Evolutionary conservation across 2,113 vertebrate genomes (phyloP), one percentile per base, ranked within the genome.

Genomic region (Salminus brasiliensis): DNA sequence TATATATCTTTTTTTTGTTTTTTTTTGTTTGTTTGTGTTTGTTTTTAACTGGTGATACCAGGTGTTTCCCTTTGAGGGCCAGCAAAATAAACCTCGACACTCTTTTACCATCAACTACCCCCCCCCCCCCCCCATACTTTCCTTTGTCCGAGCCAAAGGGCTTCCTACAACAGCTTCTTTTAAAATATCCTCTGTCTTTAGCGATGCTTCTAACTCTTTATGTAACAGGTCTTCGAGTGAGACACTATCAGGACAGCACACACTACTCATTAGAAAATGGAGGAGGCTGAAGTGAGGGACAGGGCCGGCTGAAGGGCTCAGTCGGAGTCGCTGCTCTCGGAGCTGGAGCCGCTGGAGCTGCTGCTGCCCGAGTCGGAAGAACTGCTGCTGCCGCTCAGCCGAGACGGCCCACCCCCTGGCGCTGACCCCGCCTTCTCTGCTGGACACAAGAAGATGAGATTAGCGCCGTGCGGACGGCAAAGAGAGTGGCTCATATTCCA

Each of bases 341-440:
- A 97, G 88, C 96, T 98, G 81, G 97, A 98, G 1, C 96, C 97
- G 0, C 96, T 98, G 84, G 97, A 97, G 87, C 95, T 97, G 93
- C 92, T 95, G 90, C 95, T 97, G 6, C 95, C 97, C 0, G 96
- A 97, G 77, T 96, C 96, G 0, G 97, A 99, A 72, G 96, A 98
- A 89, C 92, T 94, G 92, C 92, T 93, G 89, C 88, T 87, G 85
- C 95, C 97, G 91, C 96, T 99, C 88, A 99, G 93, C 52, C 96
- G 91, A 27, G 96, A 95, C 0, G 96, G 95, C 13, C 96, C 96
- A 3, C 97, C 97, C 0, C 95, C 91, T 2, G 91, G 85, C 0
- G 88, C 77, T 0, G 94, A 88, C 82, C 93, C 88, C 0, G 94
- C 91, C 83, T 97, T 98, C 86, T 98, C 97, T 97, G 90, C 74